Conservation (phyloP, 2,888 invertebrate species). For the Drosophila demipolita region DNA sequence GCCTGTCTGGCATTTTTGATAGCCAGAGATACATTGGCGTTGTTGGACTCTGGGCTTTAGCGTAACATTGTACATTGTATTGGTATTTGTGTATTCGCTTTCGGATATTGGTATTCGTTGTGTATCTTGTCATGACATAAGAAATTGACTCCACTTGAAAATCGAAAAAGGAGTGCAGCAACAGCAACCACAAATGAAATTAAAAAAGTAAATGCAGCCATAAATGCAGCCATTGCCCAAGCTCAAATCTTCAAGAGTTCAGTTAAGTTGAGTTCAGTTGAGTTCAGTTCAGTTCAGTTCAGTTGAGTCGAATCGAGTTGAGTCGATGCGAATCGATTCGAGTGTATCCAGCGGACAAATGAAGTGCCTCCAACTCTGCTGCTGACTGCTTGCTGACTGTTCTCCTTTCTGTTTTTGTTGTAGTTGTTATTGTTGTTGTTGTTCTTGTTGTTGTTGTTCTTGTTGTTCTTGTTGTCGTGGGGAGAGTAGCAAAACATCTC, state of each 20-base stretch:
- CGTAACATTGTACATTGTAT: constrained; percentile 32
- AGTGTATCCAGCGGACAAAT: constrained; percentile 58
- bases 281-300: constrained; percentile 6
- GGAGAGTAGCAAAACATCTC: constrained; percentile 34
- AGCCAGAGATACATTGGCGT: constrained; percentile 33
- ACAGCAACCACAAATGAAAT: constrained; percentile 65
- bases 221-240: constrained; percentile 63
- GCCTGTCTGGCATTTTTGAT: constrained; percentile 56
- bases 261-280: constrained; percentile 33
- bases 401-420: constrained; percentile 12
- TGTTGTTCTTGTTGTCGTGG: constrained; percentile 19
- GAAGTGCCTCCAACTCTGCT: constrained; percentile 60
- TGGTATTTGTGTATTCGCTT: constrained; percentile 34
- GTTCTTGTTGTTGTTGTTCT: constrained; percentile 5
- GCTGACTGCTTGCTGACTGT: constrained; percentile 33
- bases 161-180: constrained; percentile 76
- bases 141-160: constrained; percentile 81
- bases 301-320: constrained; percentile 26
- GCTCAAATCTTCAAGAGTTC: constrained; percentile 39
- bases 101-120: constrained; percentile 51
- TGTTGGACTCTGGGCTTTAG: constrained; percentile 50
- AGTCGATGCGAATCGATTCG: constrained; percentile 18
- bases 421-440: constrained; percentile 10
- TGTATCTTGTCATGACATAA: constrained; percentile 75
- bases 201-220: constrained; percentile 78